Base-by-base conservation (phyloP, 2,888 invertebrate species). In the Aproaerema taeniolella region DNA sequence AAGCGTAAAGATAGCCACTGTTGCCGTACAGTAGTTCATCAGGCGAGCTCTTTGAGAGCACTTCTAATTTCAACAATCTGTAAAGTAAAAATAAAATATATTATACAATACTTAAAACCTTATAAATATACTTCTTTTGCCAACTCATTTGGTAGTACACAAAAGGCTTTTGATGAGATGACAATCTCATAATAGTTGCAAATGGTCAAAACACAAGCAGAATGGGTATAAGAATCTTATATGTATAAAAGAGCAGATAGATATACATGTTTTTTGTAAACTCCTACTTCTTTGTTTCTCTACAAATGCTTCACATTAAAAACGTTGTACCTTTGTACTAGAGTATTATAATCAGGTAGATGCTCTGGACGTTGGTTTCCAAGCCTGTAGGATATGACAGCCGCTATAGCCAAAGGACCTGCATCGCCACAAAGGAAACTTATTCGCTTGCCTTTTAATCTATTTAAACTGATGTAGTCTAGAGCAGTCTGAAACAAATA, bases 11-110 rank as follows among this genome's bases (percentile, higher is more conserved):
- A 69, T 94, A 96, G 12, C 97, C 97, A 50, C 90, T 89, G 62
- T 94, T 88, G 3, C 97, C 97, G 85, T 95, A 96, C 24, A 97
- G 83, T 40, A 95, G 73, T 78, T 97, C 97, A 88, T 96, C 93
- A 0, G 95, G 92, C 36, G 88, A 78, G 39, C 88, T 78, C 49
- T 89, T 65, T 36, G 91, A 87, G 49, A 88, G 73, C 35, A 86
- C 73, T 39, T 87, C 78, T 41, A 93, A 59, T 9, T 81, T 67
- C 52, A 88, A 77, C 20, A 93, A 70, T 55, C 93, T 93, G 65
- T 31, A 81, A 69, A 1, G 42, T 38, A 41, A 37, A 14, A 8
- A 38, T 30, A 2, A 42, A 39, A 20, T 17, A 4, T 35, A 17
- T 31, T 4, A 4, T 38, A 35, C 12, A 4, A 10, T n/a, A 28